phyloP scores from a whole-genome alignment of 2,888 invertebrate species.

The Bruchidius siliquastri region DNA sequence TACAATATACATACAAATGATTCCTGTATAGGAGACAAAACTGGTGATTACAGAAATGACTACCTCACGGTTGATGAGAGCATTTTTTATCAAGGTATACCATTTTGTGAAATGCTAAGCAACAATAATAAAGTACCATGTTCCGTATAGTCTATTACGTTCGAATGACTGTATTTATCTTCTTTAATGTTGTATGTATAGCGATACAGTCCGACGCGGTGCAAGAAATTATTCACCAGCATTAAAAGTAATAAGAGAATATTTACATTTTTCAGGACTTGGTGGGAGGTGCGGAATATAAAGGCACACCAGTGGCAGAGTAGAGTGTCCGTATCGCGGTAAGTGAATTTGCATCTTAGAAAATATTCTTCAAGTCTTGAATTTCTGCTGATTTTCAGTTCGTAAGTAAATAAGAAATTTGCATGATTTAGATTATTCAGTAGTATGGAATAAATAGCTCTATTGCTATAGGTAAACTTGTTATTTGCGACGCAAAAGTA shows the following conservation, averaged over 20 bases:
- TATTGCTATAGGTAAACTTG: too few relatives aligned
- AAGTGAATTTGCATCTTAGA: neutral
- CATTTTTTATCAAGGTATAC: neutral
- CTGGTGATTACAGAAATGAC: neutral
- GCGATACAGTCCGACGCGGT: neutral
- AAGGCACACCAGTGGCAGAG: neutral
- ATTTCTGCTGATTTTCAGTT: too few relatives aligned
- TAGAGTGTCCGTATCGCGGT: neutral
- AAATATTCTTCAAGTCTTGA: too few relatives aligned
- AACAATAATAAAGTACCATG: neutral
- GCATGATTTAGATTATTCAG: too few relatives aligned
- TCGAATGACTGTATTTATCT: neutral
- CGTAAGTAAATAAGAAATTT: too few relatives aligned
- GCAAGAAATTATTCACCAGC: neutral
- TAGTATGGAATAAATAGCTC: too few relatives aligned
- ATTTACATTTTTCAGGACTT: neutral
- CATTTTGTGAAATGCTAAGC: neutral
- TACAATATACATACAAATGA: neutral
- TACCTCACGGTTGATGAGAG: neutral
- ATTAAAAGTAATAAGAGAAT: neutral
- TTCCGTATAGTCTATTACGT: neutral
- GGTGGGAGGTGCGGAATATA: too few relatives aligned
- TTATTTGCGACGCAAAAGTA: too few relatives aligned
- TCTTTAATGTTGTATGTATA: neutral
- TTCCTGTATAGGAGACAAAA: neutral